phyloP scores from a whole-genome alignment of 2,888 invertebrate species.

The Pheosia tremula region DNA sequence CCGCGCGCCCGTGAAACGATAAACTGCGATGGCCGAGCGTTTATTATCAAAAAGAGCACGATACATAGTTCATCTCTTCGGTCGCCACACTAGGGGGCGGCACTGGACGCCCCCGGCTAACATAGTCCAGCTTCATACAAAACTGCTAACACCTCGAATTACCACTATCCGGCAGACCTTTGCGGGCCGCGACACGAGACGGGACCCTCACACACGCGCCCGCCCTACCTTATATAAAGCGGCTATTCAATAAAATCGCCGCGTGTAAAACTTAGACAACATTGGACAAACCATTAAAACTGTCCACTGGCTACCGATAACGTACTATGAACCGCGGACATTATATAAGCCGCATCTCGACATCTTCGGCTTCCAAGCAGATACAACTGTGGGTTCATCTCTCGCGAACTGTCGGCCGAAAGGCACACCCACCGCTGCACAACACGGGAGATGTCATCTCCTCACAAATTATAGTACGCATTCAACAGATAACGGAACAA shows the following conservation, averaged over 20 bases:
- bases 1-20: slow-evolving; percentile 23
- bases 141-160: slow-evolving; percentile 61
- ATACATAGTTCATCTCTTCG: slow-evolving; percentile 54
- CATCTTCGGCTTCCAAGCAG: slow-evolving; percentile 27
- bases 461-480: slow-evolving; percentile 43
- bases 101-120: slow-evolving; percentile 44
- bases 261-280: slow-evolving; percentile 71
- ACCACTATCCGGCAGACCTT: slow-evolving; percentile 48
- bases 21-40: slow-evolving; percentile 28
- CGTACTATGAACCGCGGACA: slow-evolving; percentile 40
- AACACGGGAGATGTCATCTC: slow-evolving; percentile 38
- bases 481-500: slow-evolving; percentile 58
- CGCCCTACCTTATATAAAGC: slow-evolving; percentile 66
- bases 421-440: slow-evolving; percentile 42
- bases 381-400: slow-evolving; percentile 34
- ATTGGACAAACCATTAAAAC: slow-evolving; percentile 70
- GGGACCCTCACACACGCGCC: slow-evolving; percentile 34
- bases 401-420: slow-evolving; percentile 30
- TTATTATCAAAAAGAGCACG: slow-evolving; percentile 53
- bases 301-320: slow-evolving; percentile 56
- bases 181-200: slow-evolving; percentile 30
- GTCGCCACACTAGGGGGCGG: slow-evolving; percentile 52
- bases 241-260: slow-evolving; percentile 82
- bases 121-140: slow-evolving; percentile 51
- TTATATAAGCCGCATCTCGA: slow-evolving; percentile 41